Base-by-base conservation (phyloP, 2,888 invertebrate genomes). In the Hecatera dysodea region DNA sequence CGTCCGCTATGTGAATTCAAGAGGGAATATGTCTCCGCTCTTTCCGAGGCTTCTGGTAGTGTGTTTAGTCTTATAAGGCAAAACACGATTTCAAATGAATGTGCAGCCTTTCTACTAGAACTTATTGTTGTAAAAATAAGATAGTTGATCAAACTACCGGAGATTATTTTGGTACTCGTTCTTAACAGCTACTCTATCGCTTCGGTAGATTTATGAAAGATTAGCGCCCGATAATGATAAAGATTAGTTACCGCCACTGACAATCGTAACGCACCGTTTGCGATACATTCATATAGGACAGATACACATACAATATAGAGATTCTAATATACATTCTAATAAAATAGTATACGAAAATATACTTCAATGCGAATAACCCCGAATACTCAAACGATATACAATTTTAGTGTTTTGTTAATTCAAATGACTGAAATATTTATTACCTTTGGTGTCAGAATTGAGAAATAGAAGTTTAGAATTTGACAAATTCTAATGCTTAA, bases 341-440 rank as follows among this genome's bases (percentile, higher is more conserved):
- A 73, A 78, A 78, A 81, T 55, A 68, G 53, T 72, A 57, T 81
- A 82, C 52, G 82, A 82, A 82, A 82, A 84, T 82, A 82, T 79
- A 50, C 50, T 73, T 70, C 33, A 75, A 81, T 62, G 50, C 46
- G 46, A 62, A 44, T 73, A 39, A 24, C 9, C 22, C 29, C 17
- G n/a, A 24, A 48, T 56, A 75, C 55, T 75, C 55, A 67, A 72
- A 67, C 67, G 42, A 17, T 42, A 66, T 33, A 15, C 6, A 42
- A 42, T 42, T 60, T 42, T 7, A 33, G 9, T 2, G 19, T 12
- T 56, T 56, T 36, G 6, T 33, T 6, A n/a, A 7, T 19, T 19
- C 2, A 39, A 44, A 19, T 19, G 7, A 44, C 17, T 19, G 19
- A 19, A 0, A 44, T 19, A 17, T 2, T 2, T 29, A 29, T 19